phyloP scores from a whole-genome alignment of 2,888 invertebrate genomes.

The Agrypnus murinus region DNA sequence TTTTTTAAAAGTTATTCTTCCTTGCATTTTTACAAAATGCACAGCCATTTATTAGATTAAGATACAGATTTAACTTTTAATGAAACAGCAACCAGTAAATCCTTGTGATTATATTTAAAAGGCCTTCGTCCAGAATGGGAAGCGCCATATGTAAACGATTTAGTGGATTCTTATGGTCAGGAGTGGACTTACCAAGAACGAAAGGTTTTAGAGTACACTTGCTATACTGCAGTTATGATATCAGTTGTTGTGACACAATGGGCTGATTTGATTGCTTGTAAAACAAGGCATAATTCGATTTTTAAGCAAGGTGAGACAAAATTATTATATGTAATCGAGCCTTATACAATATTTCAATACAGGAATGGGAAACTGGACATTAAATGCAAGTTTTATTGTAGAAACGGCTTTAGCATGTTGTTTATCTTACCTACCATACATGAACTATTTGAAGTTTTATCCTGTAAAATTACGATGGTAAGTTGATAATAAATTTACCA shows the following conservation, averaged over 20 bases:
- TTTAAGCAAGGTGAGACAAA: slow-evolving; percentile 80
- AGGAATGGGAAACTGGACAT: slow-evolving; percentile 80
- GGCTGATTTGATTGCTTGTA: slow-evolving; percentile 86
- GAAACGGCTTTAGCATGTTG: slow-evolving; percentile 79
- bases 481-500: slow-evolving; percentile 16
- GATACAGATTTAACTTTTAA: too few relatives aligned
- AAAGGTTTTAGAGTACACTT: slow-evolving; percentile 83
- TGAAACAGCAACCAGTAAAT: too few relatives aligned
- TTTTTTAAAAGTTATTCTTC: too few relatives aligned
- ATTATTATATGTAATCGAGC: too few relatives aligned
- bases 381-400: slow-evolving; percentile 77
- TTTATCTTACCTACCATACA: slow-evolving; percentile 81
- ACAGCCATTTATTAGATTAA: too few relatives aligned
- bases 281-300: slow-evolving; percentile 83
- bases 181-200: slow-evolving; percentile 84
- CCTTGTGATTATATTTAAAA: slow-evolving; percentile 54
- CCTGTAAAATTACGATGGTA: slow-evolving; percentile 79
- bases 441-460: slow-evolving; percentile 78
- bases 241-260: slow-evolving; percentile 86
- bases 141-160: slow-evolving; percentile 75
- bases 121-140: slow-evolving; percentile 85
- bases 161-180: slow-evolving; percentile 87
- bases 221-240: slow-evolving; percentile 89
- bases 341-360: slow-evolving; percentile 13
- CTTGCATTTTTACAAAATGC: too few relatives aligned